Base-by-base conservation (phyloP, 92 coral and sea anemone species). In the Siderastrea radians region DNA sequence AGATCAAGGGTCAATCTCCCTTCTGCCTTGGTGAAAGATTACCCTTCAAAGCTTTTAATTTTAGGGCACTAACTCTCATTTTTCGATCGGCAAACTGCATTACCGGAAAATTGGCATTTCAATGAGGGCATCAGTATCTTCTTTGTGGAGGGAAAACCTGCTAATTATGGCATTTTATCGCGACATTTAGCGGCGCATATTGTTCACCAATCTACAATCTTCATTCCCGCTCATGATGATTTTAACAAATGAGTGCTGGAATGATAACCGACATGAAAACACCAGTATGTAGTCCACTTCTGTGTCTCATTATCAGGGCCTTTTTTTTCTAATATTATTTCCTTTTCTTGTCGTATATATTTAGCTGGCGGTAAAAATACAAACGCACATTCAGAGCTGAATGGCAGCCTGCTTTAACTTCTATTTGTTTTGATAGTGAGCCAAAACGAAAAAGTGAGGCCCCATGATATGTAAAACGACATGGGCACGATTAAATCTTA, bases 21-120 rank as follows among this genome's bases (percentile, higher is more conserved):
- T 3, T 44, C 15, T 8, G 47, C 49, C 9, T 14, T 67, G 72
- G n/a, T 74, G 48, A 38, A 6, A 57, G 65, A 15, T 15, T 55
- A 5, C 61, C 12, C 8, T 14, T 14, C 12, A 8, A 55, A 55
- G 8, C 12, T 12, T 45, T 43, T 43, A 26, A 43, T 53, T 14
- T 75, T 43, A 4, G 43, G 43, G 9, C 65, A 43, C 45, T 3
- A 54, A 75, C 38, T 75, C 13, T 38, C 49, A 13, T 13, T 49
- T 54, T 75, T 54, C 44, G 6, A 5, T 57, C 49, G 47, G 47
- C 45, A 16, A 58, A 54, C 50, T 15, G 62, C 51, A 75, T 75
- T 57, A 75, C 80, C 66, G 80, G 80, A 75, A 54, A 75, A 75
- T 75, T 55, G 65, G 65, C 17, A 43, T 54, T 49, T 26, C 10